phyloP scores from a whole-genome alignment of 2,113 vertebrate species.

The Centropristis striata region DNA sequence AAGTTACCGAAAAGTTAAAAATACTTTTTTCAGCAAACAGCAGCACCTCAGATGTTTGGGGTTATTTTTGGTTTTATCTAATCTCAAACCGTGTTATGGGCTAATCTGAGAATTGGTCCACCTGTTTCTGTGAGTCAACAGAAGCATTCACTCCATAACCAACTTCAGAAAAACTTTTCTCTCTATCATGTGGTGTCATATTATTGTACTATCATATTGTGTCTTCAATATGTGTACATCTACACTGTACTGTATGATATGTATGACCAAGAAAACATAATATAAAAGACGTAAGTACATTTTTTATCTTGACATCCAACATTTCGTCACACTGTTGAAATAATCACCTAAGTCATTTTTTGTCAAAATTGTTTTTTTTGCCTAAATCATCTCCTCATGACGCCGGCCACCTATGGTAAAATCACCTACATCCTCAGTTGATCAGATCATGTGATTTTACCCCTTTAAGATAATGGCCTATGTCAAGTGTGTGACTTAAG shows the following conservation, averaged over 20 bases:
- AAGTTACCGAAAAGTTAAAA: not conserved
- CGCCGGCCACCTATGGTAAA: too few species aligned
- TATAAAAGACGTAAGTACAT: too few species aligned
- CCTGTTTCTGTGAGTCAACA: constrained; percentile 42
- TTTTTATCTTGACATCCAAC: not conserved
- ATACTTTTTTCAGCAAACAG: not conserved
- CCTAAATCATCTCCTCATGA: too few species aligned
- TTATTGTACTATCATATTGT: too few species aligned
- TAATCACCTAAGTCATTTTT: too few species aligned
- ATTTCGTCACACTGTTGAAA: too few species aligned
- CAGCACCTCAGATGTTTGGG: not conserved
- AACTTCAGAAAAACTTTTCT: not conserved
- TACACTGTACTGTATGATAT: not conserved
- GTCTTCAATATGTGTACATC: not conserved
- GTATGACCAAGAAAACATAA: too few species aligned
- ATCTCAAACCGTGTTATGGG: constrained; percentile 15
- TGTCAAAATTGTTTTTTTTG: too few species aligned
- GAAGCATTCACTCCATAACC: not conserved
- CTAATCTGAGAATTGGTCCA: constrained; percentile 41
- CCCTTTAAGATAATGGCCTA: too few species aligned
- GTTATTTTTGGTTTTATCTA: constrained; percentile 26
- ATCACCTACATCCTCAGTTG: too few species aligned
- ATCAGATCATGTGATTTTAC: too few species aligned
- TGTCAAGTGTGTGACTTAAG: too few species aligned
- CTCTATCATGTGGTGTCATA: not conserved